Conservation (phyloP, 2,113 vertebrate species). For the Chelonoidis abingdonii region DNA sequence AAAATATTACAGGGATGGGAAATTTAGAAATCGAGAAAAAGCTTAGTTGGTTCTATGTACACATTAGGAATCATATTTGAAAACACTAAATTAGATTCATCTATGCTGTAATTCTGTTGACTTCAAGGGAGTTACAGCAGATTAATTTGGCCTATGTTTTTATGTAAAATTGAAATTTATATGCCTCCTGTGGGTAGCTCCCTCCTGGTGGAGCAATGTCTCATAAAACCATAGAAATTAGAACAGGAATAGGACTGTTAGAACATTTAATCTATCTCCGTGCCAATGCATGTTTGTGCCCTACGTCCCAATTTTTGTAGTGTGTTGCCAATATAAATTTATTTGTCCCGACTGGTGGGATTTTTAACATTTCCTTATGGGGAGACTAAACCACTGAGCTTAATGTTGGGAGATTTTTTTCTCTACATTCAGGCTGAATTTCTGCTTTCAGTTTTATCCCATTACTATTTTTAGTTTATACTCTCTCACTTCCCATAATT, state of each 20-base stretch:
- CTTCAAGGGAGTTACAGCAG: background rate
- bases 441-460: background rate
- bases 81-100: background rate
- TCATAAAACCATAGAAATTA: background rate
- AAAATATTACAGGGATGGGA: background rate
- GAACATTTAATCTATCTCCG: background rate
- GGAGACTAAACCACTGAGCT: background rate
- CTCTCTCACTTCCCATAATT: background rate
- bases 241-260: rapidly evolving
- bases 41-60: background rate
- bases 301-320: background rate
- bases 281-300: background rate
- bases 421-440: background rate
- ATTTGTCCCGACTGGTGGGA: background rate
- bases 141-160: background rate
- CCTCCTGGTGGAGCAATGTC: background rate
- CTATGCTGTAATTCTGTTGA: background rate
- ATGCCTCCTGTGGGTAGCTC: background rate
- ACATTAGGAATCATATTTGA: background rate
- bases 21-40: background rate
- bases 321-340: background rate
- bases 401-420: background rate
- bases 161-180: background rate
- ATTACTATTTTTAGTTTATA: background rate
- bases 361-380: background rate